Conservation (phyloP, 2,797 vertebrate genomes). For the Coregonus sp. region DNA sequence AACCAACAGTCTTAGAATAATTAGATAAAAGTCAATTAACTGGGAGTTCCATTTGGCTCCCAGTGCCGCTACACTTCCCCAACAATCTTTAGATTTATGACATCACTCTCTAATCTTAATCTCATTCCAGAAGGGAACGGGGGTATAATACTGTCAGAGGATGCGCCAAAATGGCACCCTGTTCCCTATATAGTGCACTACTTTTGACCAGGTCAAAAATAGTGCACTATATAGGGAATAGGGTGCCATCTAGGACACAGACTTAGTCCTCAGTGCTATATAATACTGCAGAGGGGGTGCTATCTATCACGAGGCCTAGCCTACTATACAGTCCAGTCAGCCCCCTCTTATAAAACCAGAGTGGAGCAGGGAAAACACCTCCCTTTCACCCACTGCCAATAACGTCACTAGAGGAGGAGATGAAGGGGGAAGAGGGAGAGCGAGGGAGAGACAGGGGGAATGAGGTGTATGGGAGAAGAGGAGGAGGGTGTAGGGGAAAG, state of each 20-base stretch:
- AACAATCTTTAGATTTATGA: conserved; percentile 20
- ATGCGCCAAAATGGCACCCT: too few species aligned
- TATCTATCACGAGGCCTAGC: not conserved
- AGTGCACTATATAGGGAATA: too few species aligned
- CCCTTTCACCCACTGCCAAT: conserved; percentile 57
- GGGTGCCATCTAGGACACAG: not conserved
- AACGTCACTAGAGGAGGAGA: conserved; percentile 46
- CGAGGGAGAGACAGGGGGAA: not conserved
- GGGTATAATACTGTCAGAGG: not conserved
- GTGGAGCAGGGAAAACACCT: conserved; percentile 41
- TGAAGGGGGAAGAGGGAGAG: conserved; percentile 24
- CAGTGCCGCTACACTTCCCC: not conserved
- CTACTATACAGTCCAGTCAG: not conserved
- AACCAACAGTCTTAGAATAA: not conserved
- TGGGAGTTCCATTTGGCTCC: not conserved
- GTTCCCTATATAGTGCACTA: too few species aligned
- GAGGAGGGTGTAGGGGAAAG: not conserved
- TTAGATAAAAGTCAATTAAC: conserved; percentile 20
- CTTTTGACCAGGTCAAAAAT: too few species aligned
- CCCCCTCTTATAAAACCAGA: conserved; percentile 34
- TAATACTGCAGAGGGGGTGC: conserved; percentile 22
- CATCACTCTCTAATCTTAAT: conserved; percentile 18
- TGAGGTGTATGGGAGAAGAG: conserved; percentile 11
- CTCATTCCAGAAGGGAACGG: conserved; percentile 11
- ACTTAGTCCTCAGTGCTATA: conserved; percentile 14